A percentile compares a stretch with the other conserved stretches of the same genome.
These are phyloP conservation scores for Phyllotis vaccarum DNA, from an alignment of 2,797 vertebrate species.

Conservation along the genomic window DNA sequence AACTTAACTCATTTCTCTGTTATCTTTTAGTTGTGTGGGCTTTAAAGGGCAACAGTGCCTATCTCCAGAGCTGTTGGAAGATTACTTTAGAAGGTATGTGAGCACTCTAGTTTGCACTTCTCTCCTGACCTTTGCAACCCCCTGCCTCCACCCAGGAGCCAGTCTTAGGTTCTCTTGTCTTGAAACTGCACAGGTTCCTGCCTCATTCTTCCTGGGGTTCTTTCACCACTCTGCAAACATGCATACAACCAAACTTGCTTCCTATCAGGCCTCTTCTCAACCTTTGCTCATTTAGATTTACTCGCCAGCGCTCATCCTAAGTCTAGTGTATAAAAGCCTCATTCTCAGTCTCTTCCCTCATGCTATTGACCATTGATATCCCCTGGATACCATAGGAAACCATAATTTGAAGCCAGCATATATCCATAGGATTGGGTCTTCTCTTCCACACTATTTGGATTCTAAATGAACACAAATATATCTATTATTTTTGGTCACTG, in stretches of 20 bases:
- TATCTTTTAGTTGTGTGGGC: neutral
- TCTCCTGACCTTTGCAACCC: neutral
- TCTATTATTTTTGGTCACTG: slow-evolving; percentile 14
- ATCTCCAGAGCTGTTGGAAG: neutral
- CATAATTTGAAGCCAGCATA: neutral
- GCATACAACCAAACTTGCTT: neutral
- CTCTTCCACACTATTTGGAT: neutral
- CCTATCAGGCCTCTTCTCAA: neutral
- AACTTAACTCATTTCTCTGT: slow-evolving; percentile 36
- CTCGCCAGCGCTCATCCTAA: slow-evolving; percentile 7
- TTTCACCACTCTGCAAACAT: neutral
- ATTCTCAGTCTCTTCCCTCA: slow-evolving; percentile 4
- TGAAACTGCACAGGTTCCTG: neutral
- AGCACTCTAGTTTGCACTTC: neutral
- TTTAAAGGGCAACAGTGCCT: slow-evolving; percentile 20
- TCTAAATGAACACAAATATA: slow-evolving; percentile 55
- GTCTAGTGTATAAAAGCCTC: slow-evolving; percentile 19
- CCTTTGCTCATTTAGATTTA: neutral
- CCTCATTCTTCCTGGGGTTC: neutral
- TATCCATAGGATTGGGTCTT: neutral
- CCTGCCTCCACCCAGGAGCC: neutral
- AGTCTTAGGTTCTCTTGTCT: neutral
- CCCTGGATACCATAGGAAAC: slow-evolving; percentile 4
- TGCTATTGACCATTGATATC: neutral
- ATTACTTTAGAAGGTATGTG: neutral